Evolutionary conservation across 2,888 invertebrate genomes (phyloP), one percentile per base, ranked within the genome.

Genomic region (Sturmia bella): DNA sequence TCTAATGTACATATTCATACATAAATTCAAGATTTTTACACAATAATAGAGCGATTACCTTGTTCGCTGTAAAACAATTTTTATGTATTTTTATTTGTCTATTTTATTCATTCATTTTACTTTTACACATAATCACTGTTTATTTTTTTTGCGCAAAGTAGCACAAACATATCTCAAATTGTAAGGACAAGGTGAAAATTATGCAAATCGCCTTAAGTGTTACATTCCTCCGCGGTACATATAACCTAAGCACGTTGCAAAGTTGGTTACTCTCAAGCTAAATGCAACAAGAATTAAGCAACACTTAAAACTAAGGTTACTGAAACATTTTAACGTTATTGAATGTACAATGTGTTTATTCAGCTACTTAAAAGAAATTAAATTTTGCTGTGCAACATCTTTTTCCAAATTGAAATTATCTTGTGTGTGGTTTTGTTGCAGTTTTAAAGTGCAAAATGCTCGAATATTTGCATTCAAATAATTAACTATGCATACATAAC

Each of bases 401-500:
- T 54, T 39, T 68, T 66, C 39, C 4, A 39, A 61, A 54, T 41
- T 66, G 21, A 13, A 52, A 11, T 66, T 19, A 52, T 66, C 52
- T 68, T 68, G 41, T 68, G 68, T 68, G 37, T 63, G n/a, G n/a
- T 61, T 24, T 54, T 64, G 37, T 27, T 66, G 37, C 24, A 37
- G 32, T 15, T 37, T 48, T 59, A 15, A 41, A 24, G 70, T 59
- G 59, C 48, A 70, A 70, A 50, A 70, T 70, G 41, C 59, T 59
- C 48, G 24, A 59, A 50, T 57, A 48, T 66, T 57, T 64, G 57
- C 66, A 5, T 66, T 75, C 41, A 66, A 75, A 68, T 59, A 52
- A 75, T 75, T 73, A 73, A 63, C 73, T 73, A 63, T 52, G 59
- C 27, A 72, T 73, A 73, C 63, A 54, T 80, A 80, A 76, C 75